Conservation (phyloP, 2,113 vertebrate species). For the Aix galericulata region DNA sequence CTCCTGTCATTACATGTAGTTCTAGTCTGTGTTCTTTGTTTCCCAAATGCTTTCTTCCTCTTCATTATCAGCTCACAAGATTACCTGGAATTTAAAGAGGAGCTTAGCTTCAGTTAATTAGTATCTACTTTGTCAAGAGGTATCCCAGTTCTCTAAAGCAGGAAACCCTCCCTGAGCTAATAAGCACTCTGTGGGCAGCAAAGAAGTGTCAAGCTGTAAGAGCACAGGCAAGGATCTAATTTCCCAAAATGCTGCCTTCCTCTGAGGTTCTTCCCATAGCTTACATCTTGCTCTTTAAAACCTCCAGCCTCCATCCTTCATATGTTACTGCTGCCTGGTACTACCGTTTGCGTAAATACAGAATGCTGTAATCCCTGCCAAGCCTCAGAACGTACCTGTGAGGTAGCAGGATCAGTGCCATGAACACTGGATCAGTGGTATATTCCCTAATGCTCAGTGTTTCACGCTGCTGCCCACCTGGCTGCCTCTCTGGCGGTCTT, state of each 20-base stretch:
- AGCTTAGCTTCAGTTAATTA: background rate
- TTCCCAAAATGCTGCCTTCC: background rate
- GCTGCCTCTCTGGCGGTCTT: too few species aligned
- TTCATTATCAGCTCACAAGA: background rate
- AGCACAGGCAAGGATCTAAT: background rate
- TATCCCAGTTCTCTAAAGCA: background rate
- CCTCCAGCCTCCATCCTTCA: background rate
- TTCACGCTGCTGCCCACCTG: too few species aligned
- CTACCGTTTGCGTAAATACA: background rate
- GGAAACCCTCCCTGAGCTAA: background rate
- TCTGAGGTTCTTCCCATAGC: background rate
- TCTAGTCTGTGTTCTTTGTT: background rate
- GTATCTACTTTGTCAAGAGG: background rate
- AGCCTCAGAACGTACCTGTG: background rate
- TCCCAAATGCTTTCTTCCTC: background rate
- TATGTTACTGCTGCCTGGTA: fast-evolving
- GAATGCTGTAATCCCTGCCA: background rate
- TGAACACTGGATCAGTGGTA: background rate
- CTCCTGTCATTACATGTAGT: background rate
- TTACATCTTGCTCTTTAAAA: background rate
- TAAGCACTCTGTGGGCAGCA: background rate
- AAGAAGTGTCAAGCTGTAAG: background rate
- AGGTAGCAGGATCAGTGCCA: background rate
- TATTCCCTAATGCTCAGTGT: background rate
- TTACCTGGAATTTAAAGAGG: background rate